Base-by-base conservation (phyloP, 2,113 vertebrate genomes). In the Ictalurus furcatus region DNA sequence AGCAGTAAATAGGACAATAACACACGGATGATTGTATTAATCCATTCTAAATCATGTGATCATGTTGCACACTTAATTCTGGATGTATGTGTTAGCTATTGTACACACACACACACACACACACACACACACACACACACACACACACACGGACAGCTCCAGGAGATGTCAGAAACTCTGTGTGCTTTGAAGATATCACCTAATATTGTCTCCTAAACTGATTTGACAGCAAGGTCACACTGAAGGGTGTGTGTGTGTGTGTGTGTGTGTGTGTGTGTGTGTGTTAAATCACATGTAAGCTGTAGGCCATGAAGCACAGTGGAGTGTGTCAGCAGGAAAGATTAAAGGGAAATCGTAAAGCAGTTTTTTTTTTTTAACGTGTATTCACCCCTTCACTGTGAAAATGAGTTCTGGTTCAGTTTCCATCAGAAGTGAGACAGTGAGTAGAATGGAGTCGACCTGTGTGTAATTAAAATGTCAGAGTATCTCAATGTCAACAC, bases 171-270 rank as follows among this genome's bases (percentile, higher is more conserved):
- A 71, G 13, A 71, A 71, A 14, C 67, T 65, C 25, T 30, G n/a
- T 71, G n/a, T 30, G 67, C 14, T 34, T 71, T 16, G 65, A 16
- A 69, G n/a, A 71, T 71, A 34, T 5, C n/a, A 74, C 71, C 16
- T 40, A 7, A 37, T 74, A 37, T 40, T 73, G 28, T 56, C 4
- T 84, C 8, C 37, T 71, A 87, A 79, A 37, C 37, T 79, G 56
- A 87, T 63, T 28, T 87, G 85, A 87, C 85, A 87, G 37, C 34
- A 78, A 37, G 56, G 71, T 56, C 30, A 44, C 71, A 78, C 56
- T 23, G 54, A 56, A 58, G 59, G 87, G 61, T 90, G 61, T 91
- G 79, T 7, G 23, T 65, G 23, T 30, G 67, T 69, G 67, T 92
- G 8, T 82, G 52, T 58, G 17, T 78, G 67, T 56, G 69, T 83